Percentiles rank a stretch among this genome's conserved stretches.
Evolutionary conservation across 2,113 vertebrate species (phyloP).

Genomic region (Xyrauchen texanus): DNA sequence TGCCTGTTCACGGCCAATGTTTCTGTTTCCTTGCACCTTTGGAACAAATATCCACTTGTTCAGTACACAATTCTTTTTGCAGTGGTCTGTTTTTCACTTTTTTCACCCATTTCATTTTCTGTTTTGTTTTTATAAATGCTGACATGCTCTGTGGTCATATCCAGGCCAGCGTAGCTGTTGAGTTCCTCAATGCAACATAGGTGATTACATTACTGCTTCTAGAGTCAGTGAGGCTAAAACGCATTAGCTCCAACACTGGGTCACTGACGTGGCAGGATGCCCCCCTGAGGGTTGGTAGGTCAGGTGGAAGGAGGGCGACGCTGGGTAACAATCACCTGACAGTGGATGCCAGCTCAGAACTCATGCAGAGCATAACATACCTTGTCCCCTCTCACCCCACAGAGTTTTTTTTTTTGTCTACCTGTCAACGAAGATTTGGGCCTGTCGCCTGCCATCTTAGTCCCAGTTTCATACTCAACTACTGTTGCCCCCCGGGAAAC

Average conservation of each 20-base stretch:
- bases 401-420: slow-evolving; percentile 39
- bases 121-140: neutral
- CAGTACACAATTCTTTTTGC: no score
- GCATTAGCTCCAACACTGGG: slow-evolving; percentile 1
- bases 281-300: slow-evolving; percentile 39
- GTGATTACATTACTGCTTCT: neutral
- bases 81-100: no score
- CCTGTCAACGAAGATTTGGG: slow-evolving; percentile 69
- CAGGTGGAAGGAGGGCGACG: slow-evolving; percentile 32
- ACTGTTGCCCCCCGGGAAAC: no score
- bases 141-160: slow-evolving; percentile 33
- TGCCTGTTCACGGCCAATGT: slow-evolving; percentile 41
- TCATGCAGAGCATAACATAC: slow-evolving; percentile 41
- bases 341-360: neutral
- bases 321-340: slow-evolving; percentile 48
- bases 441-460: slow-evolving; percentile 46
- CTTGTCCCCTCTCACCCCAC: slow-evolving; percentile 32
- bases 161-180: slow-evolving; percentile 23
- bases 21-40: slow-evolving; percentile 62
- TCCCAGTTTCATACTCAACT: slow-evolving; percentile 60
- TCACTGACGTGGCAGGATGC: neutral
- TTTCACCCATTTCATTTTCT: no score
- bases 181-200: slow-evolving; percentile 11
- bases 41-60: slow-evolving; percentile 41
- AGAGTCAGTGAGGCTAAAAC: slow-evolving; percentile 13